Conservation (phyloP, 2,888 invertebrate species). For the Leptopterna dolabrata region DNA sequence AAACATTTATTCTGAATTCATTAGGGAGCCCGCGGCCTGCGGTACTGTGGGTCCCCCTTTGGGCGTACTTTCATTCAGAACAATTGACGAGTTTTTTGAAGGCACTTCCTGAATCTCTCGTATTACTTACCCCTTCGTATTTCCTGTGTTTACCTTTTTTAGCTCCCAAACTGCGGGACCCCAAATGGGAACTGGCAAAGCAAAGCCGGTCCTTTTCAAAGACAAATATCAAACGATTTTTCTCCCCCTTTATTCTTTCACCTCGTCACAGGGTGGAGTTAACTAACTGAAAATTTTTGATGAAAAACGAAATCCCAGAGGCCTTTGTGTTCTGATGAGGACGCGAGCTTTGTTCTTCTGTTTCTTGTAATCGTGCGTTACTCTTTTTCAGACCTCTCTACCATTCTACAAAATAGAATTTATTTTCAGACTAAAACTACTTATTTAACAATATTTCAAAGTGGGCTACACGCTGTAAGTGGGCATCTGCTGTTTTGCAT, state of each 20-base stretch:
- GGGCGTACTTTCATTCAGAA: not conserved
- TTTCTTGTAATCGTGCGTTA: not conserved
- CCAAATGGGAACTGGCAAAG: not conserved
- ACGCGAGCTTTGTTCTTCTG: not conserved
- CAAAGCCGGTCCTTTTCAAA: slow-evolving; percentile 5
- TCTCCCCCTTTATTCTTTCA: not conserved
- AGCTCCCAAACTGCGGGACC: not conserved
- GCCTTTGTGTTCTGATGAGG: not conserved
- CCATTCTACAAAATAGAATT: not conserved
- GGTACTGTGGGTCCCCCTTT: not conserved
- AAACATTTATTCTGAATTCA: slow-evolving; percentile 54
- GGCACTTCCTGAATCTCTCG: slow-evolving; percentile 37
- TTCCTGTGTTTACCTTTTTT: slow-evolving; percentile 37
- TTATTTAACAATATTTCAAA: too few relatives aligned
- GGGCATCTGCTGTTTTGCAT: too few relatives aligned
- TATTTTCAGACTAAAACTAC: not conserved
- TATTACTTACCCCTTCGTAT: slow-evolving; percentile 32
- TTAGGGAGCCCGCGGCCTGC: slow-evolving; percentile 19
- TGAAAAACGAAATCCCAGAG: not conserved
- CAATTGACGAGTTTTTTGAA: slow-evolving; percentile 25
- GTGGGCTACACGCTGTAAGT: too few relatives aligned
- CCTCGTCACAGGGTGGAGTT: not conserved
- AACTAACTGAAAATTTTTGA: slow-evolving; percentile 39
- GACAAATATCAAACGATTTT: slow-evolving; percentile 34
- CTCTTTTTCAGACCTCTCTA: not conserved